phyloP scores from a whole-genome alignment of 2,797 vertebrate species.

The Podarcis siculus region DNA sequence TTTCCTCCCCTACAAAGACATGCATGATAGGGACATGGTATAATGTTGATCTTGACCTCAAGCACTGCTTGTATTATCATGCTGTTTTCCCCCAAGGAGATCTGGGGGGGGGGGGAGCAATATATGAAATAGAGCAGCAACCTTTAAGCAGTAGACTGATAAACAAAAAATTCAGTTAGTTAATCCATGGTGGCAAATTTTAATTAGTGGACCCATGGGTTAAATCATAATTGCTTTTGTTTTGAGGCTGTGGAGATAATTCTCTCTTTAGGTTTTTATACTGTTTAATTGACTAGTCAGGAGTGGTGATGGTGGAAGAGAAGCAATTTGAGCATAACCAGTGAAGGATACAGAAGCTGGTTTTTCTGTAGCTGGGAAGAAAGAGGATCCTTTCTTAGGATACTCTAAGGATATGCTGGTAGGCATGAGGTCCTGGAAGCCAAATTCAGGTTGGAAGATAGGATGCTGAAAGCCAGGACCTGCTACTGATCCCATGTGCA shows the following conservation, averaged over 20 bases:
- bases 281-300: neutral
- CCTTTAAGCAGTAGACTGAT: neutral
- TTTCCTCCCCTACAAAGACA: neutral
- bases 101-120: neutral
- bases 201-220: neutral
- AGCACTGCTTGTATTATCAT: neutral
- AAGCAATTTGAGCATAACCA: neutral
- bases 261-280: neutral
- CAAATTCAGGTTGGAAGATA: no score
- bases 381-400: no score
- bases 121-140: neutral
- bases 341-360: neutral
- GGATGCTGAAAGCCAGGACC: no score
- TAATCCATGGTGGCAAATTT: neutral
- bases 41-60: neutral
- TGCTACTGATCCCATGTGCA: no score
- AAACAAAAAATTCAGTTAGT: neutral
- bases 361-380: neutral
- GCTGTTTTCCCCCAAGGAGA: no score
- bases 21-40: neutral
- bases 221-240: neutral
- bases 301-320: neutral
- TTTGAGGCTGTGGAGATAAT: neutral
- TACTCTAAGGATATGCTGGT: no score
- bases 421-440: no score